Percentiles rank a stretch among this genome's conserved stretches.
Conservation (phyloP, 2,113 vertebrate genomes). For the Caranx melampygus region DNA sequence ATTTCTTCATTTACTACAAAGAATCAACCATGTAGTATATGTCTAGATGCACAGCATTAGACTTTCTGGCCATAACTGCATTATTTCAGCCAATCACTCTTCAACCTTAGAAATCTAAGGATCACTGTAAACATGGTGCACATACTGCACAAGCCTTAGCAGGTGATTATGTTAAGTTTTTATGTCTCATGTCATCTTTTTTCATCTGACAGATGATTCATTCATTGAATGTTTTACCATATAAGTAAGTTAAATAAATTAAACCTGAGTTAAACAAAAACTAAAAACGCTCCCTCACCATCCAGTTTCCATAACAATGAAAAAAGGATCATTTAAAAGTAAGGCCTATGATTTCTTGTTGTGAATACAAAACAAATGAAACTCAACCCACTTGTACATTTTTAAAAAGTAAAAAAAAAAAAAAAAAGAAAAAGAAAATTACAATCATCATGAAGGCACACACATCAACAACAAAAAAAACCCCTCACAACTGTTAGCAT, state of each 20-base stretch:
- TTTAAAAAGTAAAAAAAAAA: constrained; percentile 11
- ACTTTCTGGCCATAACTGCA: constrained; percentile 31
- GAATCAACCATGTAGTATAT: constrained; percentile 44
- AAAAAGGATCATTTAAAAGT: constrained; percentile 21
- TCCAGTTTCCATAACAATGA: constrained; percentile 14
- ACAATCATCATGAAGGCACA: constrained; percentile 33
- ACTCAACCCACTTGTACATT: background rate
- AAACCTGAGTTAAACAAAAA: constrained; percentile 57
- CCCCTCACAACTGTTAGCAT: background rate
- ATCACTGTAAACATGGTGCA: constrained; percentile 45
- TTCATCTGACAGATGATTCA: background rate
- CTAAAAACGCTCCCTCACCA: constrained; percentile 21
- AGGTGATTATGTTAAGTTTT: constrained; percentile 13
- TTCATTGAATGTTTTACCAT: background rate
- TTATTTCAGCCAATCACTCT: constrained; percentile 18
- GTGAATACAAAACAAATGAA: constrained; percentile 4
- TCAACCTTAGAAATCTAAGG: constrained; percentile 7
- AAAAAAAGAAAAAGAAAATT: constrained; percentile 13
- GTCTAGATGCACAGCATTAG: constrained; percentile 71
- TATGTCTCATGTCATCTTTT: constrained; percentile 19
- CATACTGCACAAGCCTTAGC: constrained; percentile 32
- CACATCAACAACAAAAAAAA: constrained; percentile 3
- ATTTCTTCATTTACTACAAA: constrained; percentile 56
- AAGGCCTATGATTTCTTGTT: constrained; percentile 25
- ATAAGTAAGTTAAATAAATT: constrained; percentile 60